Percentiles rank a stretch among this genome's conserved stretches.
Conservation (phyloP, 2,797 vertebrate species). For the Pyrocephalus nanus region DNA sequence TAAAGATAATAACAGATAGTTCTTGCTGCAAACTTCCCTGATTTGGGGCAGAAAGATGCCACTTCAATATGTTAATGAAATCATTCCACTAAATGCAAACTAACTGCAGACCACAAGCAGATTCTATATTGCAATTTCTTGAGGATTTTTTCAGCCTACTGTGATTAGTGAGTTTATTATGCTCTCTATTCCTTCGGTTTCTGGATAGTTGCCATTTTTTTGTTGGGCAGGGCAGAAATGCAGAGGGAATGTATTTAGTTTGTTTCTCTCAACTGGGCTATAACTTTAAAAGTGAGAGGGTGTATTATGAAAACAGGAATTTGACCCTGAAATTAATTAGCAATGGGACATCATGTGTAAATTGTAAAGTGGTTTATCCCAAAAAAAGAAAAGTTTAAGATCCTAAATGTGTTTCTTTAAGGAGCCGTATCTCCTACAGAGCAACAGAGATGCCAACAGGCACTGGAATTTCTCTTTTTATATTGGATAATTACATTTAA, state of each 20-base stretch:
- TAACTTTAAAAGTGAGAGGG: background rate
- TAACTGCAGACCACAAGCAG: background rate
- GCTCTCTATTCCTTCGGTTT: background rate
- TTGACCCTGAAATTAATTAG: background rate
- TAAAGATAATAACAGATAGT: background rate
- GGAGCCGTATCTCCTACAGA: background rate
- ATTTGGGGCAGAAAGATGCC: background rate
- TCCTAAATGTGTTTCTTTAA: background rate
- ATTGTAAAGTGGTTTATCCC: background rate
- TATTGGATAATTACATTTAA: background rate
- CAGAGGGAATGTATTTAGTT: background rate
- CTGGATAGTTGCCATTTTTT: background rate
- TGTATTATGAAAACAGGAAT: background rate
- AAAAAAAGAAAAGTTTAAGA: background rate
- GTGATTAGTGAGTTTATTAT: background rate
- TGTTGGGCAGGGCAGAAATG: background rate
- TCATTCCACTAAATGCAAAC: background rate
- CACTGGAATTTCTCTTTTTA: background rate
- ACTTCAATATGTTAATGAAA: background rate
- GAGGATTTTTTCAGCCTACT: background rate
- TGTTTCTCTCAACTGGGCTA: background rate
- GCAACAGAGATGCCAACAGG: fast-evolving
- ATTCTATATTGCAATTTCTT: background rate
- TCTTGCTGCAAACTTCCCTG: background rate
- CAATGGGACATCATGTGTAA: background rate